These are phyloP conservation scores for Piprites chloris DNA, from an alignment of 2,113 vertebrate genomes.

Conservation along the genomic window DNA sequence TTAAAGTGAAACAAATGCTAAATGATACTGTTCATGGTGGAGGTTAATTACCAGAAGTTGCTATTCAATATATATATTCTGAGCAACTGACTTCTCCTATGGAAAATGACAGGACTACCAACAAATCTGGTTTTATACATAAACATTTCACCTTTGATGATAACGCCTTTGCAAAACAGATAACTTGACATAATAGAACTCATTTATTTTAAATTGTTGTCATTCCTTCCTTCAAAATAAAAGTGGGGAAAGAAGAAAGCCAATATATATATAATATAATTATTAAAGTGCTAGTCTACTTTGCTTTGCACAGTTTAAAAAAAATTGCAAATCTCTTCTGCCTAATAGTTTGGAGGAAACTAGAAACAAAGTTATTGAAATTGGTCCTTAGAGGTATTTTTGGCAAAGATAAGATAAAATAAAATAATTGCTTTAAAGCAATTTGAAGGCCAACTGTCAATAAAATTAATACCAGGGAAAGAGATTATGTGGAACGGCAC, in stretches of 20 bases:
- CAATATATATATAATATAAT: neutral
- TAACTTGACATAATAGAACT: neutral
- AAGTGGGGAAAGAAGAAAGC: neutral
- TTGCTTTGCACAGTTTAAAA: neutral
- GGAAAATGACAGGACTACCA: neutral
- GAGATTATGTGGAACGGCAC: neutral
- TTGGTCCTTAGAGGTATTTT: neutral
- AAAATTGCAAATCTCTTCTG: neutral
- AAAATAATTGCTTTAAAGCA: neutral
- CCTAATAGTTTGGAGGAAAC: neutral
- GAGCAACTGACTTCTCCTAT: neutral
- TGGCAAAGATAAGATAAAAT: neutral
- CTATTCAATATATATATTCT: neutral
- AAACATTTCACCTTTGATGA: neutral
- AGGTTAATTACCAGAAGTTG: neutral
- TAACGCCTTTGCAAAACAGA: neutral
- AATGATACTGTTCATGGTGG: neutral
- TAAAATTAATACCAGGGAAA: neutral
- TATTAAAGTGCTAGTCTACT: neutral
- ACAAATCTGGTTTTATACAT: neutral
- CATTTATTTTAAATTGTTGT: neutral
- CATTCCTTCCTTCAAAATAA: neutral
- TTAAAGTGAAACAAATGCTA: neutral
- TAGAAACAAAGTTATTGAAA: neutral
- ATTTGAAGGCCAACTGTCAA: neutral